phyloP scores from a whole-genome alignment of 2,113 vertebrate genomes.

The Ceuthmochares aereus region DNA sequence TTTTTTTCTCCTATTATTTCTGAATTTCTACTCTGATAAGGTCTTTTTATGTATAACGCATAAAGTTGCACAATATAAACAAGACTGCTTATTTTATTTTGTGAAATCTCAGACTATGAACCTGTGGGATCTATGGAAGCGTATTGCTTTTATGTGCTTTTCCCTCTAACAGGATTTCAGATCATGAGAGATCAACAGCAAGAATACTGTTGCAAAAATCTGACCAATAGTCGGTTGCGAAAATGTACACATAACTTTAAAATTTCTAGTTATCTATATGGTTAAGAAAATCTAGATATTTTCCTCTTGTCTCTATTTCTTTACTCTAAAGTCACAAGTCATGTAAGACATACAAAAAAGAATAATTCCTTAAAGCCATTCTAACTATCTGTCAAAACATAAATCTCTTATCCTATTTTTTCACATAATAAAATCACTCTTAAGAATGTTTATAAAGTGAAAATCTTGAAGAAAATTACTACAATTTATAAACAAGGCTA shows the following conservation, averaged over 20 bases:
- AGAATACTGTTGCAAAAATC: background rate
- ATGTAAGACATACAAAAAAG: background rate
- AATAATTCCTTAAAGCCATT: background rate
- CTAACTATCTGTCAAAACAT: background rate
- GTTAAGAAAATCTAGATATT: background rate
- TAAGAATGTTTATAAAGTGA: background rate
- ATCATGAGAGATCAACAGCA: background rate
- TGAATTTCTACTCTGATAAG: background rate
- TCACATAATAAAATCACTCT: background rate
- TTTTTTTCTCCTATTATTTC: background rate
- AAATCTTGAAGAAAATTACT: background rate
- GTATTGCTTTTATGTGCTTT: background rate
- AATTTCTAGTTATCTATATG: background rate
- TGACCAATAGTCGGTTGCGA: background rate
- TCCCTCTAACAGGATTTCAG: background rate
- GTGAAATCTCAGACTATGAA: background rate
- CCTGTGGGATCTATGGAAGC: background rate
- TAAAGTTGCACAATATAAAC: background rate
- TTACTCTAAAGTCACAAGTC: background rate
- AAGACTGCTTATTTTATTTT: background rate
- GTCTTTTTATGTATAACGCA: background rate
- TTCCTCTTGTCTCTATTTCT: background rate
- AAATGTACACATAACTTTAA: background rate
- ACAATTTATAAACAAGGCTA: background rate
- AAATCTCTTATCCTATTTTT: background rate